Evolutionary conservation across 2,888 invertebrate genomes (phyloP).

Genomic region (Cyclophora albipunctata): DNA sequence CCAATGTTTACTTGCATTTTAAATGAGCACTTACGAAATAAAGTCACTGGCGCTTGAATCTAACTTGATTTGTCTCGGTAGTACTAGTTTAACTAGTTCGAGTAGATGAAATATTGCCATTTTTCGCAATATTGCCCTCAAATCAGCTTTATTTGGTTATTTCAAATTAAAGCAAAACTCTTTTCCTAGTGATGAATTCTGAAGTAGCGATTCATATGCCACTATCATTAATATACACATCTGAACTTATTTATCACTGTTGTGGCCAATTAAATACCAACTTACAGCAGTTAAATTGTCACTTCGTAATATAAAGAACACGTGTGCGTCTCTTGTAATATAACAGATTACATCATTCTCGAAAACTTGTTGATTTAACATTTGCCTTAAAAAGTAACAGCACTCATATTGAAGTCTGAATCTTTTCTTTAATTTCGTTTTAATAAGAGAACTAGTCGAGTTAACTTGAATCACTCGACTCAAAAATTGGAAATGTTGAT

Average conservation of each 20-base stretch:
- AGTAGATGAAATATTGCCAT: conserved; percentile 20
- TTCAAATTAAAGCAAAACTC: neutral
- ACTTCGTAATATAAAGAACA: conserved; percentile 28
- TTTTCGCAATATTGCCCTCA: no score
- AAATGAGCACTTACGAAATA: conserved; percentile 47
- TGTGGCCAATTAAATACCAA: neutral
- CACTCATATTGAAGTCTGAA: conserved; percentile 31
- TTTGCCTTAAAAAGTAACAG: conserved; percentile 52
- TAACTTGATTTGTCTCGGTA: conserved; percentile 40
- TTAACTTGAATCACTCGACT: conserved; percentile 39
- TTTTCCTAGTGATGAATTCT: no score
- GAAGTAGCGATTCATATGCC: no score
- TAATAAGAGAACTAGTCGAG: conserved; percentile 39
- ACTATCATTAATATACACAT: neutral
- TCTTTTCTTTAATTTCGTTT: conserved; percentile 45
- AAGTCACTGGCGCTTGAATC: conserved; percentile 36
- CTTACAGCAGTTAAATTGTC: conserved; percentile 29
- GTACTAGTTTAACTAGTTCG: conserved; percentile 10
- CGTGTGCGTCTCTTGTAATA: conserved; percentile 24
- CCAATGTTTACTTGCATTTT: conserved; percentile 48
- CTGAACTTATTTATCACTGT: conserved; percentile 5
- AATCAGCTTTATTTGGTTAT: no score
- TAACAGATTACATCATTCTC: conserved; percentile 44
- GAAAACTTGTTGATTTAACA: conserved; percentile 61
- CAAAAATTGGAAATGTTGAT: conserved; percentile 30